Evolutionary conservation across 2,888 invertebrate species (phyloP).

Genomic region (Unio delphinus): DNA sequence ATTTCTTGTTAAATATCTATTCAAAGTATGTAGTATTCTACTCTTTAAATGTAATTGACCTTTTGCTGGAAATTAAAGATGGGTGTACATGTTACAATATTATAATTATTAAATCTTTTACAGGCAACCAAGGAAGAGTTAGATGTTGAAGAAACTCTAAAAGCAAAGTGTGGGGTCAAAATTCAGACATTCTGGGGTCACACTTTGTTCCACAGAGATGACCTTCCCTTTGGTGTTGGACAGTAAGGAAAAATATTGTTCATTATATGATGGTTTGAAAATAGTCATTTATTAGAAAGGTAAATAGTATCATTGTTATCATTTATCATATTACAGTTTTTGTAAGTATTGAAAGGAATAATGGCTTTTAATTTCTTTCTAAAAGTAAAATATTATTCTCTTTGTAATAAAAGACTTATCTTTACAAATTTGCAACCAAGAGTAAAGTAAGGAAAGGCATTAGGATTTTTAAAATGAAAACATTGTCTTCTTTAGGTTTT

Average conservation of each 20-base stretch:
- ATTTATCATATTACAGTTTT: background rate
- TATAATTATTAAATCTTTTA: background rate
- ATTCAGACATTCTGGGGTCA: slow-evolving; percentile 55
- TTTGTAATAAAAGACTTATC: too few relatives aligned
- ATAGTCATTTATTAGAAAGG: background rate
- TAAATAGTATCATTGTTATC: background rate
- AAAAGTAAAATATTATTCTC: too few relatives aligned
- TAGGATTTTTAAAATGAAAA: too few relatives aligned
- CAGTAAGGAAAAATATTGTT: slow-evolving; percentile 35
- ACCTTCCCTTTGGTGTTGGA: slow-evolving; percentile 52
- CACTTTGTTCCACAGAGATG: slow-evolving; percentile 59
- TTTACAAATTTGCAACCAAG: too few relatives aligned
- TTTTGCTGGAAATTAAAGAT: too few relatives aligned
- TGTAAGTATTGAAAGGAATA: too few relatives aligned
- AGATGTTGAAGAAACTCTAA: slow-evolving; percentile 51
- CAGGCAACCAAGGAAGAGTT: slow-evolving; percentile 60
- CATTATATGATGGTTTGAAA: background rate
- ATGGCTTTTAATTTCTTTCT: too few relatives aligned
- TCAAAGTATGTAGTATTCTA: too few relatives aligned
- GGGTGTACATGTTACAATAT: background rate
- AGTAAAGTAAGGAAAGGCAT: too few relatives aligned
- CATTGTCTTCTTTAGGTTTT: too few relatives aligned
- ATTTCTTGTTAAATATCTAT: too few relatives aligned
- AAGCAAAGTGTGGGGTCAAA: slow-evolving; percentile 39
- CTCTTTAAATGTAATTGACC: too few relatives aligned